Conservation (phyloP, 1,140 invertebrate species). For the Drosophila leontia region DNA sequence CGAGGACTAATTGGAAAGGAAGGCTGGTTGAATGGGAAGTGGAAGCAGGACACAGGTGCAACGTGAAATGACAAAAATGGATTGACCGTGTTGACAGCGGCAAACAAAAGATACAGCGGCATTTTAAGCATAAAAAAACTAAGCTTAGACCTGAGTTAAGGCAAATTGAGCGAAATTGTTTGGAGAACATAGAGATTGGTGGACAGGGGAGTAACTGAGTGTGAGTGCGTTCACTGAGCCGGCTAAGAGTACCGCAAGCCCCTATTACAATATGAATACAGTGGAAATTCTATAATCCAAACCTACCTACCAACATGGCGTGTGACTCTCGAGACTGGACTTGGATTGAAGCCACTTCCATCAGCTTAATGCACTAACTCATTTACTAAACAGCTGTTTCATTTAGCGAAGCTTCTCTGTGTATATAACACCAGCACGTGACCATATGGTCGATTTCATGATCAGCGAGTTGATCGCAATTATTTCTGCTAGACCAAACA, state of each 20-base stretch:
- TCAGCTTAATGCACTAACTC: background rate
- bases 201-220: background rate
- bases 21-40: background rate
- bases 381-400: background rate
- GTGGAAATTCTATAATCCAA: background rate
- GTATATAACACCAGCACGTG: conserved; percentile 30
- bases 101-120: background rate
- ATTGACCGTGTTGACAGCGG: conserved; percentile 44
- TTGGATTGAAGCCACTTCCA: too few relatives aligned
- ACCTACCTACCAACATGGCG: background rate
- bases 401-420: conserved; percentile 3
- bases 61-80: conserved; percentile 58
- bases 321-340: too few relatives aligned
- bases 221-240: conserved; percentile 53
- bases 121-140: conserved; percentile 20
- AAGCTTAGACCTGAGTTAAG: conserved; percentile 20
- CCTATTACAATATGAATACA: conserved; percentile 28
- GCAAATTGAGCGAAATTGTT: conserved; percentile 59
- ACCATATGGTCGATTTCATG: conserved; percentile 42
- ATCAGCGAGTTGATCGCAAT: conserved; percentile 36
- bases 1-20: conserved; percentile 61
- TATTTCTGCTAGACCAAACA: conserved; percentile 45
- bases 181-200: background rate
- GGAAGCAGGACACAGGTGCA: conserved; percentile 54
- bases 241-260: conserved; percentile 66